A percentile compares a stretch with the other conserved stretches of the same genome.
phyloP scores from a whole-genome alignment of 2,888 invertebrate species.

The Acronicta aceris region DNA sequence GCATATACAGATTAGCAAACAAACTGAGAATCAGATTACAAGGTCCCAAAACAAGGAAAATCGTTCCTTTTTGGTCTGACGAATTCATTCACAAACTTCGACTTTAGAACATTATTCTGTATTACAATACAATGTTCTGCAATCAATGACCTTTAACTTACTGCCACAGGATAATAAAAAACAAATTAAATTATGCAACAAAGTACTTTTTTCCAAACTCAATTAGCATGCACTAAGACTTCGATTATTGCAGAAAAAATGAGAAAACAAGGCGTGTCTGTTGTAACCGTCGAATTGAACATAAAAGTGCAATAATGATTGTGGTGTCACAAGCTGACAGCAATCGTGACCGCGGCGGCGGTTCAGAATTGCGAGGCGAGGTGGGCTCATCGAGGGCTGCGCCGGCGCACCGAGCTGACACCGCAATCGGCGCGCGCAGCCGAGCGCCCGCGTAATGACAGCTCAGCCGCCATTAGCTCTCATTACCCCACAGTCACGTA shows the following conservation, averaged over 20 bases:
- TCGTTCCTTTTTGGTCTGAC: conserved; percentile 7
- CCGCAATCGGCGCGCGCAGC: conserved; percentile 58
- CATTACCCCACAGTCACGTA: conserved; percentile 88
- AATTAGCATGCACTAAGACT: conserved; percentile 40
- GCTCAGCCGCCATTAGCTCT: conserved; percentile 83
- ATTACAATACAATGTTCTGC: conserved; percentile 21
- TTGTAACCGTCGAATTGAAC: conserved; percentile 59
- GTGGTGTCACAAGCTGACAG: conserved; percentile 69
- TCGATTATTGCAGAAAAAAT: conserved; percentile 44
- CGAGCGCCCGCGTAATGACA: conserved; percentile 80
- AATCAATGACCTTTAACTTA: conserved; percentile 24
- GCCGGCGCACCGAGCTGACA: conserved; percentile 50
- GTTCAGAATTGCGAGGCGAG: conserved; percentile 49
- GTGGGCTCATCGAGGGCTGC: conserved; percentile 47
- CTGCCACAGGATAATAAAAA: conserved; percentile 25
- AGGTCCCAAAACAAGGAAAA: too few species aligned
- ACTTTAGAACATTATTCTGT: conserved; percentile 15
- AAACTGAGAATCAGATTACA: too few species aligned
- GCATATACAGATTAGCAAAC: too few species aligned
- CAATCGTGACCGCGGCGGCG: conserved; percentile 64
- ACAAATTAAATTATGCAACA: conserved; percentile 34
- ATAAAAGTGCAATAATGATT: conserved; percentile 65
- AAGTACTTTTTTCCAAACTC: conserved; percentile 36
- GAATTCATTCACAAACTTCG: conserved; percentile 23
- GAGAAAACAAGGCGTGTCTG: conserved; percentile 44